These are phyloP conservation scores for Penaeus indicus DNA, from an alignment of 1,140 invertebrate genomes.

Conservation along the genomic window DNA sequence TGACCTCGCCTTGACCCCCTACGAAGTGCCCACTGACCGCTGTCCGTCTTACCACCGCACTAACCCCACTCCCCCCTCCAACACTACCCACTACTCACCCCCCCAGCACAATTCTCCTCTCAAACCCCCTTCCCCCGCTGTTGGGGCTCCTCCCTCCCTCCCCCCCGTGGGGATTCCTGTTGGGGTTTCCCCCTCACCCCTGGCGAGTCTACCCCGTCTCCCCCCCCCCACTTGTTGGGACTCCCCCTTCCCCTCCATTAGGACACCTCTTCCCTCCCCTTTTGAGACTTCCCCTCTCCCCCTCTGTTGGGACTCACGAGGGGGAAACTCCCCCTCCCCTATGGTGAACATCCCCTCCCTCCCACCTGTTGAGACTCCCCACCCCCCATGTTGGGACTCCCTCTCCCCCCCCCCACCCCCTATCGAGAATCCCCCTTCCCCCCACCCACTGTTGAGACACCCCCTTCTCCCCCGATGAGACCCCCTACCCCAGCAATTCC, in stretches of 20 bases:
- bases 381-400: neutral
- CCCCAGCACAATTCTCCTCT: neutral
- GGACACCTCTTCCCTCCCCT: neutral
- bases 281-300: neutral
- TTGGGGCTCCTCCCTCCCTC: neutral
- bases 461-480: neutral
- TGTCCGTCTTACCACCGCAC: no score
- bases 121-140: neutral
- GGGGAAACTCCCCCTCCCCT: neutral
- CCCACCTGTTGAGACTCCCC: no score
- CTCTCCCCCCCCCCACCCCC: neutral
- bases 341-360: neutral
- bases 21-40: no score
- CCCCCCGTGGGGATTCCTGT: neutral
- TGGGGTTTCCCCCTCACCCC: neutral
- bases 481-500: no score
- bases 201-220: neutral
- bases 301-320: neutral
- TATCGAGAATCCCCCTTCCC: neutral
- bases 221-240: neutral
- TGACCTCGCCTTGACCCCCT: no score
- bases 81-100: no score
- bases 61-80: no score
- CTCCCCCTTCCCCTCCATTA: slow-evolving; percentile 15
- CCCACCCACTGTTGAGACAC: neutral